These are phyloP conservation scores for Eupithecia insigniata DNA, from an alignment of 2,888 invertebrate genomes.

Conservation along the genomic window DNA sequence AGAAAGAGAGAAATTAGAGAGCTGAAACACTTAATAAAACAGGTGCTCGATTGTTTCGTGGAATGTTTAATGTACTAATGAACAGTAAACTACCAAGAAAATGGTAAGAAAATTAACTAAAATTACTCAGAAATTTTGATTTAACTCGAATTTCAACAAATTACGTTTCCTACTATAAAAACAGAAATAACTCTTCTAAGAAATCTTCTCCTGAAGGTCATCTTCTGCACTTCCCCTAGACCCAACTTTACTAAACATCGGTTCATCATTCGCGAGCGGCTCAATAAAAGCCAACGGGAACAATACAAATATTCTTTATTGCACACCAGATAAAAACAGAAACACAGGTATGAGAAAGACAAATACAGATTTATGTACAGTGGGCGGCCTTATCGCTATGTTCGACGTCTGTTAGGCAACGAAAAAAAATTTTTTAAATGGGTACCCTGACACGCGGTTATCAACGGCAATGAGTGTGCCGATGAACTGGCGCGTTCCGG, in stretches of 20 bases:
- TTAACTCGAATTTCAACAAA: background rate
- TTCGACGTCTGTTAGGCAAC: no score
- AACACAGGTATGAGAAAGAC: no score
- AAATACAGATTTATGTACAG: no score
- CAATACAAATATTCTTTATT: no score
- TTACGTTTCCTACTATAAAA: no score
- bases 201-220: background rate
- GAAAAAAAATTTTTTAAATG: no score
- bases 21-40: background rate
- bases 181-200: background rate
- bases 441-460: no score
- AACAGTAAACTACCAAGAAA: background rate
- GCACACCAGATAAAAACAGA: no score
- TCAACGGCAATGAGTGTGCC: no score
- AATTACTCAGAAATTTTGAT: background rate
- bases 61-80: background rate
- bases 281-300: conserved; percentile 96
- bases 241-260: no score
- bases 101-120: background rate
- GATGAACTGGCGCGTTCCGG: no score
- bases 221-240: background rate
- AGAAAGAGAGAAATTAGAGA: background rate
- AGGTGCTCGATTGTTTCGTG: background rate
- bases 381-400: no score
- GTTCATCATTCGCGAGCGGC: conserved; percentile 86